Conservation (phyloP, 2,797 vertebrate species). For the Aselliscus stoliczkanus region DNA sequence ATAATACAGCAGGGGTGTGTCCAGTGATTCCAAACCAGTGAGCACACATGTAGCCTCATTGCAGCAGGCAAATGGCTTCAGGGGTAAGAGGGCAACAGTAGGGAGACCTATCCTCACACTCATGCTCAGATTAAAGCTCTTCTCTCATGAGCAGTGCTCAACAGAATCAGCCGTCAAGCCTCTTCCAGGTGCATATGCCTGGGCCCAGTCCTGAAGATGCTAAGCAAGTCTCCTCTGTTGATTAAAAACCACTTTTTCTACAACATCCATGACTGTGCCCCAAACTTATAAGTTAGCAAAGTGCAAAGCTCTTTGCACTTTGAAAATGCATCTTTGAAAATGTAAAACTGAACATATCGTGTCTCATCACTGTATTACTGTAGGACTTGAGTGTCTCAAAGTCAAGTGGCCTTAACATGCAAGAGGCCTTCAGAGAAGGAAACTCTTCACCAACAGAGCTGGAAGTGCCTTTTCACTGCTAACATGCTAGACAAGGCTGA, state of each 20-base stretch:
- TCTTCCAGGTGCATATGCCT: not conserved
- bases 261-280: not conserved
- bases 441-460: not conserved
- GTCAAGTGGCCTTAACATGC: not conserved
- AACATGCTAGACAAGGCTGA: not conserved
- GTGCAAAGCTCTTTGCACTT: not conserved
- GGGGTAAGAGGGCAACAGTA: not conserved
- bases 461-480: not conserved
- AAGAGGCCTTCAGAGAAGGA: not conserved
- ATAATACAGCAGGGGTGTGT: not conserved
- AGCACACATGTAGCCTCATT: fast-evolving
- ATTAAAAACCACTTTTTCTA: not conserved
- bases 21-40: not conserved
- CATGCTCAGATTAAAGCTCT: not conserved
- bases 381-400: not conserved
- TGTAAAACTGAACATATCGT: fast-evolving
- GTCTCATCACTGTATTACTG: not conserved
- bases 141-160: not conserved
- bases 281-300: not conserved
- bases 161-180: not conserved
- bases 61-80: not conserved
- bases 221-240: not conserved
- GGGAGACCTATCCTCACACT: not conserved
- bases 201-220: not conserved
- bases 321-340: not conserved